Base-by-base conservation (phyloP, 2,888 invertebrate species). In the Hydrotaea cyrtoneurina region DNA sequence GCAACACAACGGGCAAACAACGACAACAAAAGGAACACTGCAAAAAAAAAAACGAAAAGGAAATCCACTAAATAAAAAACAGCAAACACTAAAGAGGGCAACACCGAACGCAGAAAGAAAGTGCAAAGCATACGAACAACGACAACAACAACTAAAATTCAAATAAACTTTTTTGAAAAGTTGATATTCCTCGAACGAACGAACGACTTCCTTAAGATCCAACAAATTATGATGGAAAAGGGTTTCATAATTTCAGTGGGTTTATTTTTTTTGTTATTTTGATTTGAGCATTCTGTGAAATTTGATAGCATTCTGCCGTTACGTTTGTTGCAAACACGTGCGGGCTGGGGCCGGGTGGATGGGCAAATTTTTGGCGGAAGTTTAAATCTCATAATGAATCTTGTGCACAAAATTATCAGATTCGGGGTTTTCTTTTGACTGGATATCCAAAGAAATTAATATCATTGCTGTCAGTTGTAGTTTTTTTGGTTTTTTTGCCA, bases 21-120 rank as follows among this genome's bases (percentile, higher is more conserved):
- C n/a, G n/a, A 36, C 17, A 59, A 59, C 23, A 26, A 59, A 59
- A 21, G 55, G 11, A 55, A n/a, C n/a, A n/a, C n/a, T n/a, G n/a
- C n/a, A n/a, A n/a, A n/a, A n/a, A n/a, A n/a, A n/a, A n/a, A n/a
- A n/a, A n/a, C n/a, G n/a, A n/a, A n/a, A n/a, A 23, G 59, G 59
- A 74, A 74, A 50, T 62, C 15, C 39, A 74, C 39, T 39, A 62
- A 74, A 59, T 39, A 74, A 74, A 62, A n/a, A 43, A 59, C 43
- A 17, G 17, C 19, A 62, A n/a, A 50, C 36, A 69, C 11, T 8
- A 15, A 21, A 69, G 46, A 21, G 55, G 55, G 19, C 19, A 53
- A 17, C 53, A 53, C 2, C 4, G 2, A 17, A 31, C 31, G 3
- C 3, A 31, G 3, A 31, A 31, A 31, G 31, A 31, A 31, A 31